Percentiles rank a stretch among this genome's conserved stretches.
Evolutionary conservation across 2,797 vertebrate genomes (phyloP).

Genomic region (Diglossa cyanea): DNA sequence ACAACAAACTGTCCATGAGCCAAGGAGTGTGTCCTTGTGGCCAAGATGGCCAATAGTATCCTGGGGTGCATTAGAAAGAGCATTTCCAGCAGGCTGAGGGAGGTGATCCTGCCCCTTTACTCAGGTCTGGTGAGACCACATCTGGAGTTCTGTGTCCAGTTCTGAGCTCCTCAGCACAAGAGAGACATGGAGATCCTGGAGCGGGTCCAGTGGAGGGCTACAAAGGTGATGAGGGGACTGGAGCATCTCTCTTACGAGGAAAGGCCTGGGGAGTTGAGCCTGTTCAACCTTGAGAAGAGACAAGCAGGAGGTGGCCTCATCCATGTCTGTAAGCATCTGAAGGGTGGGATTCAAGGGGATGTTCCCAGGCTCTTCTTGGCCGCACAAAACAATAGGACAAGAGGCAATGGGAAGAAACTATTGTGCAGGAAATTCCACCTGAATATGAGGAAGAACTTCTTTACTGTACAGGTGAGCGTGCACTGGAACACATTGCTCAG

Average conservation of each 20-base stretch:
- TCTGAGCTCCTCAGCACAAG: background rate
- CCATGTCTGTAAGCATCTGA: background rate
- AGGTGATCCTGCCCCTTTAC: background rate
- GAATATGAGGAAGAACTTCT: background rate
- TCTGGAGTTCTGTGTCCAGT: background rate
- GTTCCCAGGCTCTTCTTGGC: background rate
- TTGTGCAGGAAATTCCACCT: background rate
- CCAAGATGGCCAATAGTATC: background rate
- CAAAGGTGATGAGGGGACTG: background rate
- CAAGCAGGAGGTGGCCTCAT: accelerated
- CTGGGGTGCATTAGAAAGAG: background rate
- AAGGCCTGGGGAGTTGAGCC: background rate
- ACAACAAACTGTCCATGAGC: background rate
- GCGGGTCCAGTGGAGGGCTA: accelerated
- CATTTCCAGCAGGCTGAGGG: background rate
- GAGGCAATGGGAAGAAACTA: background rate
- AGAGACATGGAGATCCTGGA: background rate
- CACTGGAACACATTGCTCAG: background rate
- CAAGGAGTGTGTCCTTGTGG: background rate
- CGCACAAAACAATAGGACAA: background rate
- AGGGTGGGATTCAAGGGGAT: background rate
- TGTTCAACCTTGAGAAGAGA: background rate
- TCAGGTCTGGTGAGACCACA: background rate
- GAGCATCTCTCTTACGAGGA: background rate
- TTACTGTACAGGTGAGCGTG: accelerated